Evolutionary conservation across 2,888 invertebrate genomes (phyloP).

Genomic region (Andrena minutula): DNA sequence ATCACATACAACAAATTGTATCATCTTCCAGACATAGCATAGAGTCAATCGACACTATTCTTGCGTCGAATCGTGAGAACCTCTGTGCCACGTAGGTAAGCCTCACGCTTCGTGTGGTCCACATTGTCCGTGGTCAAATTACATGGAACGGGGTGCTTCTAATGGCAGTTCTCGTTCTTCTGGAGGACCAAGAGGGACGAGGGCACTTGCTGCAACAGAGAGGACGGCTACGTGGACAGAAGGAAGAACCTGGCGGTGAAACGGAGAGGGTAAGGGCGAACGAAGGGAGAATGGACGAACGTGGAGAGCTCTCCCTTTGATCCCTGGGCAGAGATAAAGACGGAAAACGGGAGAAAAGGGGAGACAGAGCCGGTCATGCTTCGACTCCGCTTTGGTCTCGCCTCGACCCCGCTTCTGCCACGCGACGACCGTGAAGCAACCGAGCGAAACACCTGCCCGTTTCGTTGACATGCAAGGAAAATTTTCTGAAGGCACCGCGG

Average conservation of each 20-base stretch:
- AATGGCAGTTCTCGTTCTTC: constrained; percentile 80
- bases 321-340: constrained; percentile 29
- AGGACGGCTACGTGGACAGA: constrained; percentile 28
- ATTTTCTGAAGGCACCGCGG: constrained; percentile 62
- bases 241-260: constrained; percentile 44
- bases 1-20: neutral
- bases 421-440: constrained; percentile 78
- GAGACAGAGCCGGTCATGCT: constrained; percentile 76
- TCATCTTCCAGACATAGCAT: neutral
- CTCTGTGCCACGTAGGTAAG: constrained; percentile 73
- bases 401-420: constrained; percentile 75
- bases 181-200: constrained; percentile 56
- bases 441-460: constrained; percentile 77
- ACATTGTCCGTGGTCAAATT: constrained; percentile 82
- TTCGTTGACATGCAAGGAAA: constrained; percentile 78
- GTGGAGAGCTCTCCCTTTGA: constrained; percentile 36
- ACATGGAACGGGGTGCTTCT: constrained; percentile 81
- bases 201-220: constrained; percentile 57
- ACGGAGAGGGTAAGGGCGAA: constrained; percentile 33
- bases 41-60: neutral
- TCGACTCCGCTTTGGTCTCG: constrained; percentile 73
- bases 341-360: constrained; percentile 48
- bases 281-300: constrained; percentile 8
- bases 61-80: constrained; percentile 71
- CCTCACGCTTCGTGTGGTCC: constrained; percentile 81